Evolutionary conservation across 2,113 vertebrate genomes (phyloP).

Genomic region (Myiozetetes cayanensis): DNA sequence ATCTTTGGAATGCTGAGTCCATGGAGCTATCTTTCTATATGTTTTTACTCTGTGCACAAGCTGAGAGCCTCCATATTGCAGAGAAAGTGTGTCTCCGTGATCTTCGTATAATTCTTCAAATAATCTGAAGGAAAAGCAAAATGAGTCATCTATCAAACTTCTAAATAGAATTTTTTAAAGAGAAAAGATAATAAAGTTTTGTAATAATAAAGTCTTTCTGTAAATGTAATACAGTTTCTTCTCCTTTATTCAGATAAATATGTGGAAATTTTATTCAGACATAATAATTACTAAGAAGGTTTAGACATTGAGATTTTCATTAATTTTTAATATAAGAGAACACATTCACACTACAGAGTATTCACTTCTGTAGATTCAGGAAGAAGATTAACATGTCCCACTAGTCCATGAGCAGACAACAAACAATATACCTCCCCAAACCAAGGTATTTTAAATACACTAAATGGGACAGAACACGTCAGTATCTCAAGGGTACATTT

Average conservation of each 20-base stretch:
- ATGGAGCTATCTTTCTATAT: conserved; percentile 96
- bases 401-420: background rate
- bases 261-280: background rate
- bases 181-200: background rate
- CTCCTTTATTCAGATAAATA: background rate
- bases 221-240: background rate
- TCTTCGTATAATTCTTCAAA: conserved; percentile 99
- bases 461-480: background rate
- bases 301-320: background rate
- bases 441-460: background rate
- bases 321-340: background rate
- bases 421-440: background rate
- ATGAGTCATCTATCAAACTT: background rate
- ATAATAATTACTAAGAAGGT: background rate
- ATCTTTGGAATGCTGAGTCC: conserved; percentile 98
- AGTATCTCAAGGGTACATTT: background rate
- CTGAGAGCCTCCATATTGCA: conserved; percentile 97
- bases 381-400: background rate
- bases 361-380: background rate
- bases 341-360: background rate
- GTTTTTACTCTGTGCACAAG: conserved; percentile 98
- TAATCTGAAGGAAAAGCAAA: conserved; percentile 75
- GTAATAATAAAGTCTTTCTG: background rate
- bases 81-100: conserved; percentile 94
- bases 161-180: background rate